Evolutionary conservation across 2,888 invertebrate species (phyloP).

Genomic region (Pyrrhosoma nymphula): DNA sequence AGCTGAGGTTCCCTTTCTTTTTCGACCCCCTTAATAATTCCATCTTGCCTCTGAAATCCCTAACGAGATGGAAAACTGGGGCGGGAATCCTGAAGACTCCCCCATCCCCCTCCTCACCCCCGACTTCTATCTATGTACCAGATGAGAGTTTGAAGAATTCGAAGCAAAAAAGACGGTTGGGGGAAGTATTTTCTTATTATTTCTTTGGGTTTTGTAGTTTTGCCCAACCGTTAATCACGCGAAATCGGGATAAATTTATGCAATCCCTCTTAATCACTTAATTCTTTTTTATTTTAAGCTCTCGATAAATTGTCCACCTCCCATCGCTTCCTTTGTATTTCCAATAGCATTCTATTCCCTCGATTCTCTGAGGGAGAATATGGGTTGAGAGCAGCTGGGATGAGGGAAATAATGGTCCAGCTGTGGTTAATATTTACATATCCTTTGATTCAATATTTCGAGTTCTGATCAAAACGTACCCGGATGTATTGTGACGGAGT

Average conservation of each 20-base stretch:
- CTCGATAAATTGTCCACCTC: background rate
- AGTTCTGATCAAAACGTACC: background rate
- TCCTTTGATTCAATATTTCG: background rate
- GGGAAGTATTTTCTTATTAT: background rate
- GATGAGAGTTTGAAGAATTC: background rate
- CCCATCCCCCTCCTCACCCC: background rate
- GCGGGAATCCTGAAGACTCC: background rate
- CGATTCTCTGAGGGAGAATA: background rate
- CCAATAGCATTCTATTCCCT: background rate
- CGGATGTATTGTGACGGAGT: no score
- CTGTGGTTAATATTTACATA: background rate
- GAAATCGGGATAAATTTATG: background rate
- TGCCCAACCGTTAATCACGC: background rate
- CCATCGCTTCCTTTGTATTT: background rate
- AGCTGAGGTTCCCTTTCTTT: no score
- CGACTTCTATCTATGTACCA: no score
- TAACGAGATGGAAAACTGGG: slow-evolving; percentile 18
- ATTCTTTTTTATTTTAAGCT: background rate
- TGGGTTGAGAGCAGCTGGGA: background rate
- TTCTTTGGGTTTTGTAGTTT: background rate
- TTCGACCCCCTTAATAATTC: background rate
- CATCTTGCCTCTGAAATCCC: background rate
- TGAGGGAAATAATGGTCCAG: background rate
- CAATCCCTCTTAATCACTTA: background rate
- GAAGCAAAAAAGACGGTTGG: background rate